Conservation (phyloP, 2,797 vertebrate genomes). For the Schizothorax lantsangensis region DNA sequence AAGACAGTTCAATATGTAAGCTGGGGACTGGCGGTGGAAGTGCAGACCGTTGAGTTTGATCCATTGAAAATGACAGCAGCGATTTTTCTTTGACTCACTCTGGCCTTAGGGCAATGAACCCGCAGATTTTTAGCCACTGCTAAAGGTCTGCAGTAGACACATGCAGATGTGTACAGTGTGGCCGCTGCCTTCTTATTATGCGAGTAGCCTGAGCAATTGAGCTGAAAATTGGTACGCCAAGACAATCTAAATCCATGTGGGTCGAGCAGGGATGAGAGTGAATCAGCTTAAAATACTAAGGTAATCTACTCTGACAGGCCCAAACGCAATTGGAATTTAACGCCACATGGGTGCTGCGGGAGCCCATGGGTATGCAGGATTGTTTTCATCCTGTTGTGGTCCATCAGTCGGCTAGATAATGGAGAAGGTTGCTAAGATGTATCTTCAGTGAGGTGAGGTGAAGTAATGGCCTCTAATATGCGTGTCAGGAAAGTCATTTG, state of each 20-base stretch:
- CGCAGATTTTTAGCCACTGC: conserved; percentile 12
- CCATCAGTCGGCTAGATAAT: conserved; percentile 41
- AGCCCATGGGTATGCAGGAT: conserved; percentile 34
- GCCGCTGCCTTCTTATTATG: conserved; percentile 39
- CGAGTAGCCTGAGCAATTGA: conserved; percentile 79
- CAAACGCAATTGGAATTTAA: conserved; percentile 73
- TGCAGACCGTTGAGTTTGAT: conserved; percentile 26
- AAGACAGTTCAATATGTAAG: conserved; percentile 1
- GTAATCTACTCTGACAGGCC: conserved; percentile 74
- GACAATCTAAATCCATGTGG: conserved; percentile 71
- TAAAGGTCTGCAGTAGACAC: background rate
- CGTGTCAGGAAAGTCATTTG: conserved; percentile 26
- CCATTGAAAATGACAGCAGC: conserved; percentile 32
- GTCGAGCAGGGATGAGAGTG: conserved; percentile 67
- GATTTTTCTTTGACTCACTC: conserved; percentile 8
- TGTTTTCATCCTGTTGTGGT: conserved; percentile 59
- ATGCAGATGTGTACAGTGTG: conserved; percentile 37
- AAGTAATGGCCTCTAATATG: conserved; percentile 35
- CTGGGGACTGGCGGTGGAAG: conserved; percentile 9
- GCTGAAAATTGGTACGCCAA: conserved; percentile 82
- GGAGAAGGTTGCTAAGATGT: conserved; percentile 35
- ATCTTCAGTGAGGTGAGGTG: conserved; percentile 39
- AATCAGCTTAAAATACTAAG: conserved; percentile 72
- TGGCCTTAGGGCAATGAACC: background rate
- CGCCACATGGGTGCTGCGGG: conserved; percentile 60